phyloP scores from a whole-genome alignment of 30 jellyfish, hydroid and myxozoan species.

The Aurelia sp. region DNA sequence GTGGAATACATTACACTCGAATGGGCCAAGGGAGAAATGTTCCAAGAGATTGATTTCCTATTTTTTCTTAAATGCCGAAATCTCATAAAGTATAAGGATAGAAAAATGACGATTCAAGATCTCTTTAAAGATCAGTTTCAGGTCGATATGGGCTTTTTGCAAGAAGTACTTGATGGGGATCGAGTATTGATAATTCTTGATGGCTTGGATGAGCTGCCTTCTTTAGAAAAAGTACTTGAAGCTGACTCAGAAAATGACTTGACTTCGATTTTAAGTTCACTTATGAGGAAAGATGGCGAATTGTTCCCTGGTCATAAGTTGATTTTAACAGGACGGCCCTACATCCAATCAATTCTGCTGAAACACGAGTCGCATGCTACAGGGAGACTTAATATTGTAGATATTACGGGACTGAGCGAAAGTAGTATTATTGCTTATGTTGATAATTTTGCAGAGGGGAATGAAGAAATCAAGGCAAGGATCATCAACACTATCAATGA shows the following conservation, averaged over 20 bases:
- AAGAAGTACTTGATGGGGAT: conserved; percentile 8
- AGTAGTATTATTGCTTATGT: conserved; percentile 9
- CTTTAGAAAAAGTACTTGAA: conserved; percentile 17
- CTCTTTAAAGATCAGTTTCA: conserved; percentile 17
- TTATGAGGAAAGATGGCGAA: conserved; percentile 13
- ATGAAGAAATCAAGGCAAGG: not conserved
- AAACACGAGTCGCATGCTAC: conserved; percentile 7
- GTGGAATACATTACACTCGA: conserved; percentile 28
- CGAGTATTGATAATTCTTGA: conserved; percentile 27
- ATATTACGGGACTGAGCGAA: conserved; percentile 25
- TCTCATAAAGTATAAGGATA: not conserved
- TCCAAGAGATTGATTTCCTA: conserved; percentile 24
- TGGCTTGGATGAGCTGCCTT: conserved; percentile 44
- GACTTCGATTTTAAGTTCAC: conserved; percentile 3
- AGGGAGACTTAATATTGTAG: conserved; percentile 15
- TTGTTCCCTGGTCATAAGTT: conserved; percentile 37
- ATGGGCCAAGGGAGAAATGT: conserved; percentile 30
- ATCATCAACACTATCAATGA: not conserved
- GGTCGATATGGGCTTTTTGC: not conserved
- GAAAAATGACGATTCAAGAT: not conserved
- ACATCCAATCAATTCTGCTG: conserved; percentile 18
- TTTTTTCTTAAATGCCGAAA: conserved; percentile 26
- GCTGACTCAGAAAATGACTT: not conserved
- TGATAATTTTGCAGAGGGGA: conserved; percentile 19
- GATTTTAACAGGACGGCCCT: conserved; percentile 50